Evolutionary conservation across 2,113 vertebrate species (phyloP), one percentile per base, ranked within the genome.

Genomic region (Triplophysa rosa): DNA sequence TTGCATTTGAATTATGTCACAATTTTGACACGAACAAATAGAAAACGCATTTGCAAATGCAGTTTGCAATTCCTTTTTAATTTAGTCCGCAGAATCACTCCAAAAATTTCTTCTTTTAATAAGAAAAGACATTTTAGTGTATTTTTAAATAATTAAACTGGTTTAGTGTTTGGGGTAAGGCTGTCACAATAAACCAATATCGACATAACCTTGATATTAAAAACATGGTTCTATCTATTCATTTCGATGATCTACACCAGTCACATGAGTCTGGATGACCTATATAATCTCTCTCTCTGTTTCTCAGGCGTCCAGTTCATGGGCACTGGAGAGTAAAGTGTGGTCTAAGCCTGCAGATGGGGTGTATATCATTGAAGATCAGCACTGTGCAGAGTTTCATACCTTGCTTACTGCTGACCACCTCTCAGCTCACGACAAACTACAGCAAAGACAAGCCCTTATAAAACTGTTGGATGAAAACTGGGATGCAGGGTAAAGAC

Each of bases 401-500:
- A 65, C 86, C 7, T 86, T 94, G 86, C 84, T 87, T 68, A 89
- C 91, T 1, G 90, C 88, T 11, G 81, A 86, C 23, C 82, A 87
- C 63, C 84, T 94, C 26, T n/a, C 82, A 0, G 77, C 64, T 33
- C n/a, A 86, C 8, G 8, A 49, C 61, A 91, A 93, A 67, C 81
- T 88, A 62, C 84, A 85, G 76, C 93, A 94, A 87, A 90, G 92
- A 69, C 40, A 1, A 37, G 77, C 86, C n/a, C 80, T 94, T 54
- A 84, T 94, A 72, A 79, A 80, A 61, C 87, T 93, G 67, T 86
- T 94, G 84, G 85, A 86, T 6, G 67, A 74, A n/a, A 92, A 94
- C 89, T 94, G 93, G 93, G 86, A 91, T 40, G 87, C 87, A 1
- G 93, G 93, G 93, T 94, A 92, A 90, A 47, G 12, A 4, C 11